Base-by-base conservation (phyloP, 37 sponge, comb jelly and placozoan genomes). In the Oopsacas minuta region DNA sequence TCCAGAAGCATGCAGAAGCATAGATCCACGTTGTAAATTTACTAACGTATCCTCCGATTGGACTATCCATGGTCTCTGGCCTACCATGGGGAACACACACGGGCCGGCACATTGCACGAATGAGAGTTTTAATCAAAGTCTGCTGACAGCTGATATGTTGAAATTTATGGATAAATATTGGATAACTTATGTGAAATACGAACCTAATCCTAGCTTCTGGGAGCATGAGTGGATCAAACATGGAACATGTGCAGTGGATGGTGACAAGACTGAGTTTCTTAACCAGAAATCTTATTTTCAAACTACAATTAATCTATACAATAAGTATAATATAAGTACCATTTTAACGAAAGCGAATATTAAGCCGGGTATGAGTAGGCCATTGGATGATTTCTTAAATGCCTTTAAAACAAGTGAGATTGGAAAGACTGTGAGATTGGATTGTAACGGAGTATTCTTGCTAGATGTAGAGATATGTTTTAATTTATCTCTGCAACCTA, bases 241-340 rank as follows among this genome's bases (percentile, higher is more conserved):
- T 12, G 75, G 75, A 34, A 61, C 75, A 10, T 61, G 75, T 12
- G 75, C 75, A 61, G 75, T 61, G 5, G 75, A 10, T 61, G 75
- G 75, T 32, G 75, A 61, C 75, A 61, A 10, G 22, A 61, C 20
- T 7, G 28, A 61, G 28, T 25, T 61, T 61, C 75, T n/a, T 61
- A n/a, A 61, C 28, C 75, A 61, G 30, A 61, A 61, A 12, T 61
- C 75, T n/a, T 61, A 61, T n/a, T 61, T 61, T 34, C 75, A 61
- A 34, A 3, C 5, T 3, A 61, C 75, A 61, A 61, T 61, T n/a
- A 34, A 61, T 12, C 22, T 61, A 25, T 61, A 61, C 75, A 61
- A 61, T n/a, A 61, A 10, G 22, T 61, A 61, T 61, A 61, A 61
- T n/a, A 61, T 61, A 10, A 61, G 75, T 61, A 10, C 30, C 7